phyloP scores from a whole-genome alignment of 1,140 invertebrate species.

The Sycophaga agraensis region DNA sequence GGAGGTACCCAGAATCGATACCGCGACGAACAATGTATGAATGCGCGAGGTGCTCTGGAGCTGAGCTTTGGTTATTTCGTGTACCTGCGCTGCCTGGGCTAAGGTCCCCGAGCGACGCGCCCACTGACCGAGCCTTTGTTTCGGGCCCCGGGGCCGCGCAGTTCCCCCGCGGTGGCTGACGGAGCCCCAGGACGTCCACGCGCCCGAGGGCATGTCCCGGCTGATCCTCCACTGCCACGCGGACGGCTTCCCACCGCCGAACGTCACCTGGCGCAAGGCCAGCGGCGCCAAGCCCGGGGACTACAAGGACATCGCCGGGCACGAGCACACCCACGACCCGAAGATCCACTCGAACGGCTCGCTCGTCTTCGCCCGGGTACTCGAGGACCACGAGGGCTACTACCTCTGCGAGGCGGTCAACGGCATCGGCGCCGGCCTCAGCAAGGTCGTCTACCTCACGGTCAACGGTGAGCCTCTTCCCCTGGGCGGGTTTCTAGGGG shows the following conservation, averaged over 20 bases:
- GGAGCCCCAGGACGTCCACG: slow-evolving; percentile 84
- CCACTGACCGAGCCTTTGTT: neutral
- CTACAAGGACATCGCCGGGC: slow-evolving; percentile 74
- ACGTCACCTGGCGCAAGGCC: slow-evolving; percentile 84
- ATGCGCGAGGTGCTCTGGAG: too few species aligned
- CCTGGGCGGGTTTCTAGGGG: too few species aligned
- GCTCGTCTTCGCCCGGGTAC: slow-evolving; percentile 75
- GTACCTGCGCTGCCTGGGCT: too few species aligned
- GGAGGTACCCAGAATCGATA: too few species aligned
- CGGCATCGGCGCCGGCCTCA: slow-evolving; percentile 82
- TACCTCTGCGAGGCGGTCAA: slow-evolving; percentile 93
- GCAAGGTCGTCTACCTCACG: slow-evolving; percentile 84
- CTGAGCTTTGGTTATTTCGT: neutral
- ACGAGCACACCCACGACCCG: slow-evolving; percentile 56
- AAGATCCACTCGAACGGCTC: slow-evolving; percentile 80
- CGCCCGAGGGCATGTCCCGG: slow-evolving; percentile 76
- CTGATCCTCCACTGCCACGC: slow-evolving; percentile 87
- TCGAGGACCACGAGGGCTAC: slow-evolving; percentile 83
- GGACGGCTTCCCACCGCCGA: slow-evolving; percentile 85
- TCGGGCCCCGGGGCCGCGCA: slow-evolving; percentile 45
- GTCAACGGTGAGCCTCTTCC: slow-evolving; percentile 82
- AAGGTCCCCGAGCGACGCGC: too few species aligned
- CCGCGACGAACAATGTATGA: too few species aligned
- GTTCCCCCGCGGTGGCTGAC: slow-evolving; percentile 90
- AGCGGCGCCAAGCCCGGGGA: slow-evolving; percentile 78